phyloP scores from a whole-genome alignment of 2,113 vertebrate genomes.

The Lathamus discolor region DNA sequence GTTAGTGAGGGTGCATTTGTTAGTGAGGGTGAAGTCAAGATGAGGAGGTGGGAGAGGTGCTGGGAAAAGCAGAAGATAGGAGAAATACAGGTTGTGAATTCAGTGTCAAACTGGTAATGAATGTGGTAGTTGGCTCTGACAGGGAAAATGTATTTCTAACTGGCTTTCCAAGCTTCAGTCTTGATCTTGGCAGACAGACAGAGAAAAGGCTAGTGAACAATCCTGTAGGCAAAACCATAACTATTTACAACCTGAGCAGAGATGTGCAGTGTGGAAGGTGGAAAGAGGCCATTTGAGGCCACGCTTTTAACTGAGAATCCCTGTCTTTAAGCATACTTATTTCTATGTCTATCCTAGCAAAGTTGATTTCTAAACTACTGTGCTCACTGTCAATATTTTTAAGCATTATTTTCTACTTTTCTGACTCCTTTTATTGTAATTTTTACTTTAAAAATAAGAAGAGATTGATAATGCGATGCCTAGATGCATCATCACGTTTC shows the following conservation, averaged over 20 bases:
- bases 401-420: not conserved
- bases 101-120: not conserved
- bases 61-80: not conserved
- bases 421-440: not conserved
- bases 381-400: not conserved
- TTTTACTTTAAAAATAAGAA: not conserved
- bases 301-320: not conserved
- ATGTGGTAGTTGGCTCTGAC: not conserved
- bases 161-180: not conserved
- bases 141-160: not conserved
- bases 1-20: not conserved
- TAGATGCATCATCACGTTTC: not conserved
- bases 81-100: not conserved
- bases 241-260: not conserved
- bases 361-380: not conserved
- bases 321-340: not conserved
- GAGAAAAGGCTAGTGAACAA: not conserved
- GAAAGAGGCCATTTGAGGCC: not conserved
- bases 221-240: not conserved
- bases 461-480: not conserved
- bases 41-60: not conserved
- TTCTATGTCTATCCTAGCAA: not conserved
- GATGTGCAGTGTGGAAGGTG: not conserved
- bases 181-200: not conserved
- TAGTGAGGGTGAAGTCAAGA: not conserved